Evolutionary conservation across 2,113 vertebrate species (phyloP), one percentile per base, ranked within the genome.

Genomic region (Neoarius graeffei): DNA sequence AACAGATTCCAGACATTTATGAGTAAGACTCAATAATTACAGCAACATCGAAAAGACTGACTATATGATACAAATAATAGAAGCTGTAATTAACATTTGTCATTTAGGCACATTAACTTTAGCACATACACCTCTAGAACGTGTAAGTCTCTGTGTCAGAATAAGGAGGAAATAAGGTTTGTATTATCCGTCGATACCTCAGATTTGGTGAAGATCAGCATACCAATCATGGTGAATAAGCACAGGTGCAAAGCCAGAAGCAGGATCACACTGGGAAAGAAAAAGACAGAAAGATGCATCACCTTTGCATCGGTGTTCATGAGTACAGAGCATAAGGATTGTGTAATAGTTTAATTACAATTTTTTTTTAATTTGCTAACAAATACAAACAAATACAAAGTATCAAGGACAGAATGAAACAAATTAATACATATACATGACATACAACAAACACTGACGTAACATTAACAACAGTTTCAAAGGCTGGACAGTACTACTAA

Each of bases 151-250:
- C 10, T 1, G 35, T 64, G 17, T 25, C 4, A 85, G 17, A 74
- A 76, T 5, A 42, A 64, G 9, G 11, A 4, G 27, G 17, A 60
- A 81, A 86, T 64, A 66, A 76, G 7, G 17, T 17, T 48, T 30
- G 15, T 0, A 73, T 85, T 69, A n/a, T 42, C 4, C 13, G 5
- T 54, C 7, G 71, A 95, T 93, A 99, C 98, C 95, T 97, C 97
- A 60, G 94, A 95, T 62, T 96, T 96, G 50, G 96, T 92, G 88
- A 99, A 99, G 66, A 99, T 95, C 93, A 99, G 91, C 97, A 99
- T 98, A 62, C 97, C 98, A 5, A 98, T 94, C 97, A 98, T 96
- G 14, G 98, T 97, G 89, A 99, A 99, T 80, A 99, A 93, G 52
- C 95, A 96, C 88, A 99, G 95, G 87, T 99, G 98, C 23, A 99